Conservation (phyloP, 2,797 vertebrate genomes). For the Pangasius larnaudii region DNA sequence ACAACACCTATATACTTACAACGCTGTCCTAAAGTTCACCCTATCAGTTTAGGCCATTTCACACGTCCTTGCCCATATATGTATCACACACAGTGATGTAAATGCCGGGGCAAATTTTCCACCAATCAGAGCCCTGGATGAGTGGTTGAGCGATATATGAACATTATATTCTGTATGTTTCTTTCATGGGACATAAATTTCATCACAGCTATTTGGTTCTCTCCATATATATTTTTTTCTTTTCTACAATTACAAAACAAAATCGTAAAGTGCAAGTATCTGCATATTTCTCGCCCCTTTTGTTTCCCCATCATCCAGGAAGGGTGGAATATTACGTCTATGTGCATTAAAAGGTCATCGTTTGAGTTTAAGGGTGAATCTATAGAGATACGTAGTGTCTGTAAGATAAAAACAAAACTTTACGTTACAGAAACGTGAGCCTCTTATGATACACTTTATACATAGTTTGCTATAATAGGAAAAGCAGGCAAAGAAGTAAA, state of each 20-base stretch:
- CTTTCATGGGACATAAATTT: slow-evolving; percentile 10
- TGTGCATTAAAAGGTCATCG: not conserved
- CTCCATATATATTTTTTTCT: not conserved
- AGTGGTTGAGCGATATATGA: not conserved
- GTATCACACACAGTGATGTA: not conserved
- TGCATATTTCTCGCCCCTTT: slow-evolving; percentile 38
- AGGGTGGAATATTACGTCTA: not conserved
- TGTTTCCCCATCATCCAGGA: not conserved
- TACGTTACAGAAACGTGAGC: slow-evolving; percentile 32
- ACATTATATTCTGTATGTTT: not conserved
- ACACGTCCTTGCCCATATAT: too few species aligned
- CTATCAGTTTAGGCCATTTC: not conserved
- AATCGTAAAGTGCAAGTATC: slow-evolving; percentile 53
- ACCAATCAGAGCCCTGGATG: slow-evolving; percentile 9
- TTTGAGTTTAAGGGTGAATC: not conserved
- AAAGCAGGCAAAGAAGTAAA: slow-evolving; percentile 45
- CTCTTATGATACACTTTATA: slow-evolving; percentile 61
- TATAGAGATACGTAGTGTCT: not conserved
- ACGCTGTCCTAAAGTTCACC: not conserved
- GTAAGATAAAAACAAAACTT: slow-evolving; percentile 43
- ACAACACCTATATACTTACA: not conserved
- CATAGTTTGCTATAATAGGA: slow-evolving; percentile 39
- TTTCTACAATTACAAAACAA: slow-evolving; percentile 40
- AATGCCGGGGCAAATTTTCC: not conserved
- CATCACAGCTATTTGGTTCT: slow-evolving; percentile 41